Evolutionary conservation across 2,113 vertebrate species (phyloP).

Genomic region (Ophiodon elongatus): DNA sequence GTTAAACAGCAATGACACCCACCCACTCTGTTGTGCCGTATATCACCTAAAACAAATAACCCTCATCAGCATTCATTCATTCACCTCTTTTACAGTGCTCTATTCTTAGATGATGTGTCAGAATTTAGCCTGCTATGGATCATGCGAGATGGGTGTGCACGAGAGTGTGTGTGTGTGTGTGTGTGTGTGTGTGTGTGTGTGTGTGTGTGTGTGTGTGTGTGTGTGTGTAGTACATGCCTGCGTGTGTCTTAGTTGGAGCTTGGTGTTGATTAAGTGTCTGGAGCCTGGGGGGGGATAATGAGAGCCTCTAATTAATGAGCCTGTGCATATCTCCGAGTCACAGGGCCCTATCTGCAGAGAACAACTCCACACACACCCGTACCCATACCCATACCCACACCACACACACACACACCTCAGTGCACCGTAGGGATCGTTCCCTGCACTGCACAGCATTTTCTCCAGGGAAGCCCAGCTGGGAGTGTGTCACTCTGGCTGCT

Average conservation of each 20-base stretch:
- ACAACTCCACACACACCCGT: slow-evolving; percentile 46
- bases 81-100: slow-evolving; percentile 65
- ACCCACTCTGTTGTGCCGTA: slow-evolving; percentile 69
- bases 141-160: slow-evolving; percentile 39
- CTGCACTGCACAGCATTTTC: slow-evolving; percentile 64
- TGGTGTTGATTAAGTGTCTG: slow-evolving; percentile 84
- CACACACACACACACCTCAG: slow-evolving; percentile 45
- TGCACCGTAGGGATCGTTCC: slow-evolving; percentile 60
- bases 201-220: not conserved
- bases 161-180: not conserved
- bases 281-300: slow-evolving; percentile 82
- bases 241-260: slow-evolving; percentile 74
- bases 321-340: slow-evolving; percentile 81
- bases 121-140: slow-evolving; percentile 51
- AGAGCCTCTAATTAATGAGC: slow-evolving; percentile 86
- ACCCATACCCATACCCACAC: slow-evolving; percentile 34
- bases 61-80: slow-evolving; percentile 77
- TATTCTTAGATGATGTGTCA: slow-evolving; percentile 73
- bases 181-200: slow-evolving; percentile 8
- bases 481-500: slow-evolving; percentile 70
- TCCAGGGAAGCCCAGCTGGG: slow-evolving; percentile 72
- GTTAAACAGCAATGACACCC: slow-evolving; percentile 72
- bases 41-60: slow-evolving; percentile 81
- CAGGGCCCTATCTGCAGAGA: slow-evolving; percentile 80
- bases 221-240: slow-evolving; percentile 32